Percentiles rank a stretch among this genome's conserved stretches.
Conservation (phyloP, 2,113 vertebrate genomes). For the Physeter macrocephalus region DNA sequence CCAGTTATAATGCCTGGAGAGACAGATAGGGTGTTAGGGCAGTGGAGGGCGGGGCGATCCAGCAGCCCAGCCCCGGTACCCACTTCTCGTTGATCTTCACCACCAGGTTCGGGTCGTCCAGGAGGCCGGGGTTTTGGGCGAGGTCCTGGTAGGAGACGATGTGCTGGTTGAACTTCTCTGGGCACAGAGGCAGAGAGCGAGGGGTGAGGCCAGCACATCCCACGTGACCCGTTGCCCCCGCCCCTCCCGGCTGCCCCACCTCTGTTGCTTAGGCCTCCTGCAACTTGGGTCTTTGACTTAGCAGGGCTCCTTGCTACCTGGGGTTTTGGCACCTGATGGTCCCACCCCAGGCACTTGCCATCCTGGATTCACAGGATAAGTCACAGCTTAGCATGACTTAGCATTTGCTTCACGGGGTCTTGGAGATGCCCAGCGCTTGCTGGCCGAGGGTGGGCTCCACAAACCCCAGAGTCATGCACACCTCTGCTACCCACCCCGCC, state of each 20-base stretch:
- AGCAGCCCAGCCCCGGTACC: conserved; percentile 55
- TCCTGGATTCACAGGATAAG: not conserved
- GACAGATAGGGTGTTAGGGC: not conserved
- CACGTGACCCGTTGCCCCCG: accelerated
- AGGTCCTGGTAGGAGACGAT: conserved; percentile 91
- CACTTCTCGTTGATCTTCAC: conserved; percentile 92
- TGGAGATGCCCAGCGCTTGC: not conserved
- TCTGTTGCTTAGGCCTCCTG: not conserved
- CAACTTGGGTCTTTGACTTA: not conserved
- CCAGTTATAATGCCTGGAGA: conserved; percentile 94
- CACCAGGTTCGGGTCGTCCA: conserved; percentile 93
- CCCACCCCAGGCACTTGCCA: not conserved
- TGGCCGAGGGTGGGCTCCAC: not conserved
- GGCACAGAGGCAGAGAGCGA: not conserved
- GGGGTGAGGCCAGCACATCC: not conserved
- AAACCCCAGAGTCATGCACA: not conserved
- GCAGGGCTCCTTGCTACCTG: not conserved
- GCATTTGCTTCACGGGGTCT: not conserved
- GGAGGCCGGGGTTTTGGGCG: conserved; percentile 88
- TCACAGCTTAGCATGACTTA: not conserved
- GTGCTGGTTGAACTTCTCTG: conserved; percentile 91
- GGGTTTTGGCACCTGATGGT: not conserved
- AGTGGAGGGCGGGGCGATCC: accelerated
- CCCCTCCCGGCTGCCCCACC: not conserved
- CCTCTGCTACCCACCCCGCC: not conserved